Evolutionary conservation across 2,113 vertebrate genomes (phyloP), one percentile per base, ranked within the genome.

Genomic region (Psephotus haematonotus): DNA sequence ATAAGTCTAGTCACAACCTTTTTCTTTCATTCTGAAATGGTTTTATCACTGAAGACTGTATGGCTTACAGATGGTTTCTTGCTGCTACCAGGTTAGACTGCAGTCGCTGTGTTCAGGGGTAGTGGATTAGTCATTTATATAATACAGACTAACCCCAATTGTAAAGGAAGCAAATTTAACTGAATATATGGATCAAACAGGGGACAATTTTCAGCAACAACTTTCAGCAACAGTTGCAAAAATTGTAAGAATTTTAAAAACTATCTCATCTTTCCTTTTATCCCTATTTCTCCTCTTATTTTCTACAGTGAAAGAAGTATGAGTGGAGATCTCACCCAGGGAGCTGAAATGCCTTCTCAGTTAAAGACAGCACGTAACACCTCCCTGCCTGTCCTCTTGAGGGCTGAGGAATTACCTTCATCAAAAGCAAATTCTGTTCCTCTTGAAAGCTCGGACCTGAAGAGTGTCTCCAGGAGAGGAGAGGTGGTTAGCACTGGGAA

Each of bases 181-280:
- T 93, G 95, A 95, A 96, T 80, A 90, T 78, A 86, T 55, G 59
- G 90, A 90, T 81, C 39, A 53, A 64, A 60, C 28, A 3, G 75
- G 59, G 50, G 86, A 64, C 83, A 46, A 46, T 46, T 46, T 46
- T 46, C 46, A 46, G 46, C 46, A 46, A 46, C 46, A 46, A 91
- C 96, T 93, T 95, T 82, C 76, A 93, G 2, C 39, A 88, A 53
- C 81, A 67, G 90, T 93, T 97, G 80, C 50, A 94, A 96, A 91
- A 92, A 33, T 25, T 1, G 10, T 52, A 95, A 86, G 55, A 90
- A 76, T 44, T 44, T 95, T 27, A 74, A 76, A 92, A 64, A 62
- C 67, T 70, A 52, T 81, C 60, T 50, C 27, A 33, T 8, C 27
- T 71, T 64, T 27, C 35, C 22, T 91, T 90, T 63, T 53, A 77